Evolutionary conservation across 1,140 invertebrate species (phyloP).

Genomic region (Lysiphlebus fabarum): DNA sequence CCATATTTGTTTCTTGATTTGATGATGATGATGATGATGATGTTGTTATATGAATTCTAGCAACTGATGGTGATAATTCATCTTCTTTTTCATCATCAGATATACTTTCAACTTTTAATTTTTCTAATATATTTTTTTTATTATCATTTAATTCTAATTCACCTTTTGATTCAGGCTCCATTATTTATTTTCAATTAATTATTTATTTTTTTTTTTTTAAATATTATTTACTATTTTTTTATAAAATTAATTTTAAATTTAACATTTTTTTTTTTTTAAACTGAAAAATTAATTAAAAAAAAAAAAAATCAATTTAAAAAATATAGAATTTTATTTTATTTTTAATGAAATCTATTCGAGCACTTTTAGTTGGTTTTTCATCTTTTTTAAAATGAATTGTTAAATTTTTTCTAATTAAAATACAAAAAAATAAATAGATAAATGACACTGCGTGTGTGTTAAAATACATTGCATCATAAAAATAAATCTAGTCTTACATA

Average conservation of each 20-base stretch:
- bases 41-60: slow-evolving; percentile 14
- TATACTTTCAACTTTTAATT: not conserved
- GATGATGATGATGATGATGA: not conserved
- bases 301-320: no score
- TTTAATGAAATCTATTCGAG: not conserved
- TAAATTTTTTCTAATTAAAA: no score
- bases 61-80: slow-evolving; percentile 1
- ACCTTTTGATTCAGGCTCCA: no score
- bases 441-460: no score
- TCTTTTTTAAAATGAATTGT: no score
- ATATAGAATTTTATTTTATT: not conserved
- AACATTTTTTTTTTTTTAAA: no score
- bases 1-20: not conserved
- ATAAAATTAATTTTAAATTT: no score
- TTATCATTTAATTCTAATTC: not conserved
- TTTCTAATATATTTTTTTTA: not conserved
- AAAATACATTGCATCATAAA: not conserved
- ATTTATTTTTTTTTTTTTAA: not conserved
- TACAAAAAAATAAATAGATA: no score
- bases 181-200: not conserved
- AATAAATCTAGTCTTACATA: not conserved
- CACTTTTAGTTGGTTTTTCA: slow-evolving; percentile 6
- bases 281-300: no score
- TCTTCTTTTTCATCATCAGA: slow-evolving; percentile 2
- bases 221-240: not conserved